Evolutionary conservation across 2,888 invertebrate genomes (phyloP), one percentile per base, ranked within the genome.

Genomic region (Cephus pygmeus): DNA sequence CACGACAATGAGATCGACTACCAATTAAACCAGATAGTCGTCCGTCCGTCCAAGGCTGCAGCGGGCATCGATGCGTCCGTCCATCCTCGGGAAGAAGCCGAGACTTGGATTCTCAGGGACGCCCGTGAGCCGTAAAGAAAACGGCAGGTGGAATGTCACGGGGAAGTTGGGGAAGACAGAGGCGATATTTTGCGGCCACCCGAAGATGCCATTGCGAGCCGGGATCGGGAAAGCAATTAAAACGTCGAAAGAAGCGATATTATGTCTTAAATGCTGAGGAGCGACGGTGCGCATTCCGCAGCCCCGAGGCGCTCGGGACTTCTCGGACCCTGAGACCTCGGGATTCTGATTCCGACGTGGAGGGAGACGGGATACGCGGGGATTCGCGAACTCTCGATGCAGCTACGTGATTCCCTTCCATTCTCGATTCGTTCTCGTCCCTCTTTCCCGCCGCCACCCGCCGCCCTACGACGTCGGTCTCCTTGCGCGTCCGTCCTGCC

Each of bases 201-300:
- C 15, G 34, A 71, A 23, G 78, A 82, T 78, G 75, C 81, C 79
- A 71, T 34, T 71, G 71, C 9, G 71, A 31, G 33, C 75, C 75
- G 77, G 68, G 73, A 78, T 76, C 73, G 73, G 74, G 79, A 76
- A 79, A 80, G 83, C 82, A 85, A 84, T 85, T 85, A 85, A 84
- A 84, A 76, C 77, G 81, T 81, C 82, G 82, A 82, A 84, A 85
- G 84, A 83, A 84, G 82, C 83, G 80, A 81, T 85, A 85, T 83
- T 82, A 77, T 80, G 79, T 76, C 79, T 82, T 79, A 75, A 81
- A 81, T 73, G 78, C 73, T 75, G 78, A 73, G 78, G 71, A 77
- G 75, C 73, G 15, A 69, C 69, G 34, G 34, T 33, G 77, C 79
- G 34, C 33, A 71, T 31, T 69, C 79, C 75, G 33, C 68, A 73